phyloP scores from a whole-genome alignment of 2,113 vertebrate genomes.

The Peucedramus taeniatus region DNA sequence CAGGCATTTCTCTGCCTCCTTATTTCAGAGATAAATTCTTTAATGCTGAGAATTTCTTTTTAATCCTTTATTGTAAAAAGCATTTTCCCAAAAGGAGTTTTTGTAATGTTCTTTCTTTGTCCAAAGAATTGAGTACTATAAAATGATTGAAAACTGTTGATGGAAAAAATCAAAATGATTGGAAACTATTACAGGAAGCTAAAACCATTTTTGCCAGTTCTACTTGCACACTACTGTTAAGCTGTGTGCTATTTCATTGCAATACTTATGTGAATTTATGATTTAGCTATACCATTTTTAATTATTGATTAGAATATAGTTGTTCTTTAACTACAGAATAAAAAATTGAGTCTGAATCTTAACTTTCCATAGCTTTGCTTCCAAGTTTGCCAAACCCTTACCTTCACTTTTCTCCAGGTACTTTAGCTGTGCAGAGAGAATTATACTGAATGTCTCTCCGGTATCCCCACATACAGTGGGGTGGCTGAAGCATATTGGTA shows the following conservation, averaged over 20 bases:
- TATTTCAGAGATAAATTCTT: not conserved
- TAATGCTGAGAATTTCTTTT: not conserved
- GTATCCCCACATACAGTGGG: not conserved
- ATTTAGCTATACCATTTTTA: not conserved
- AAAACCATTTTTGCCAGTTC: not conserved
- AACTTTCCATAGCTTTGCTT: not conserved
- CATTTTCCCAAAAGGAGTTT: not conserved
- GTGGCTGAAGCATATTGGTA: not conserved
- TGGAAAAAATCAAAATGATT: no score
- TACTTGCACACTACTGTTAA: not conserved
- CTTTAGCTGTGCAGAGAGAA: not conserved
- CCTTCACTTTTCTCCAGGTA: not conserved
- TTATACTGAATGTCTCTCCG: fast-evolving
- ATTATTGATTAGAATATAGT: not conserved
- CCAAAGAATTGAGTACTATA: not conserved
- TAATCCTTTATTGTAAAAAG: not conserved
- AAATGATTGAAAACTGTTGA: not conserved
- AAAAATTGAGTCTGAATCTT: not conserved
- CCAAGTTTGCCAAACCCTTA: not conserved
- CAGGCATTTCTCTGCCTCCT: not conserved
- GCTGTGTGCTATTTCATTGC: not conserved
- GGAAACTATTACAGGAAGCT: not conserved
- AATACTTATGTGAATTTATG: not conserved
- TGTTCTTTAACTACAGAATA: not conserved
- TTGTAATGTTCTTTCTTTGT: not conserved